Evolutionary conservation across 1,140 invertebrate species (phyloP), one percentile per base, ranked within the genome.

Genomic region (Drosophila pruinosa): DNA sequence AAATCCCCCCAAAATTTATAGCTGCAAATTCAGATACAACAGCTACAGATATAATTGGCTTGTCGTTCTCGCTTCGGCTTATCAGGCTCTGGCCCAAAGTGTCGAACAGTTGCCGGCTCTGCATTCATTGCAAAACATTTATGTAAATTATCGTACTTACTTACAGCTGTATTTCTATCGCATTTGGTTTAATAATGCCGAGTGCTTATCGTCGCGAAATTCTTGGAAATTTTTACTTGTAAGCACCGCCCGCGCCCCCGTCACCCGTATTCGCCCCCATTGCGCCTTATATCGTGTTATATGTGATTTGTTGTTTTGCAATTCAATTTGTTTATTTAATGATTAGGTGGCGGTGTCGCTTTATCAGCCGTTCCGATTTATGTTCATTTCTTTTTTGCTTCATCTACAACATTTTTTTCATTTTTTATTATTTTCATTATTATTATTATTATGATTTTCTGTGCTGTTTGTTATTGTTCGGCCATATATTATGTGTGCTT

Each of bases 271-370:
- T 57, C 41, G 38, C 48, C 58, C 56, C 48, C 50, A 56, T 72
- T 52, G 10, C 39, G 5, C 14, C 28, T 28, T 56, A 58, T 71
- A 45, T 53, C 36, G 24, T 48, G 17, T 47, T 58, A 21, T 70
- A 45, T 77, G 53, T 69, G 59, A 58, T 80, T 79, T 75, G 48
- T 52, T 68, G 67, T 79, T 79, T 79, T 81, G 77, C 63, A 74
- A 70, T 63, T 76, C 63, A 86, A 83, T 73, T 86, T 82, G 70
- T 70, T 64, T 61, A 31, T 21, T 63, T 54, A 67, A 43, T 72
- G 72, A 76, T 76, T 69, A 63, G 24, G 22, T 12, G 38, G 14
- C 14, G 57, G 10, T 53, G 78, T 59, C 67, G 71, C 48, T 43
- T 70, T 71, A 71, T 65, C 68, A 71, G 24, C 68, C n/a, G 17